Percentiles rank a stretch among this genome's conserved stretches.
Evolutionary conservation across 2,888 invertebrate genomes (phyloP).

Genomic region (Erebia ligea): DNA sequence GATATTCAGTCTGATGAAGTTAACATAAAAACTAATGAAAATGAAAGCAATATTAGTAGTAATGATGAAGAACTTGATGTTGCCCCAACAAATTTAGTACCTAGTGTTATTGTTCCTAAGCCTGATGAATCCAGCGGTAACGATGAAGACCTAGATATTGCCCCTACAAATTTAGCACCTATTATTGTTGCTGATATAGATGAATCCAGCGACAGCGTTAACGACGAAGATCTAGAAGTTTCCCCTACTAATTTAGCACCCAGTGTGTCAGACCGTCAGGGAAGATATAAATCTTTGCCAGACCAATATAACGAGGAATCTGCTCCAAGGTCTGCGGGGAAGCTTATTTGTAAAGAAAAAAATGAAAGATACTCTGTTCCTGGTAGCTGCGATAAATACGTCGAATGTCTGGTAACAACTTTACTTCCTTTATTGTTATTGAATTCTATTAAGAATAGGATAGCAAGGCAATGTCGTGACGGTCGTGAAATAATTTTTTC

Average conservation of each 20-base stretch:
- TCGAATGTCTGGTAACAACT: conserved; percentile 83
- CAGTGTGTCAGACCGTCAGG: conserved; percentile 36
- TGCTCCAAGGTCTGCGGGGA: conserved; percentile 42
- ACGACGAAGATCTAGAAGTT: conserved; percentile 19
- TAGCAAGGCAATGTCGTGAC: too few relatives aligned
- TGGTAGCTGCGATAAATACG: conserved; percentile 89
- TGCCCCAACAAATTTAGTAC: conserved; percentile 18
- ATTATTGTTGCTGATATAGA: background rate
- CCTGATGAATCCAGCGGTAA: background rate
- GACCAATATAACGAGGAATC: conserved; percentile 48
- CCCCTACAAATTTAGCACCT: conserved; percentile 10
- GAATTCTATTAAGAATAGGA: too few relatives aligned
- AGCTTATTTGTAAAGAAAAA: conserved; percentile 84
- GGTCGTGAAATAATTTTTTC: too few relatives aligned
- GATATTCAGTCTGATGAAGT: too few relatives aligned
- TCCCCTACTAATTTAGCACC: conserved; percentile 17
- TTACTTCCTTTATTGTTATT: background rate
- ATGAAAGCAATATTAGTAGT: too few relatives aligned
- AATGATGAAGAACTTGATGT: conserved; percentile 15
- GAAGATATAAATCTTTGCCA: conserved; percentile 46
- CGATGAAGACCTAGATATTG: conserved; percentile 2
- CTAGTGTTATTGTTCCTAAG: conserved; percentile 4
- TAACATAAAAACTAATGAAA: background rate
- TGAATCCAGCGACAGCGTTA: background rate
- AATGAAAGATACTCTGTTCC: conserved; percentile 87